Conservation (phyloP, 2,797 vertebrate genomes). For the Gallinago nigripennis region DNA sequence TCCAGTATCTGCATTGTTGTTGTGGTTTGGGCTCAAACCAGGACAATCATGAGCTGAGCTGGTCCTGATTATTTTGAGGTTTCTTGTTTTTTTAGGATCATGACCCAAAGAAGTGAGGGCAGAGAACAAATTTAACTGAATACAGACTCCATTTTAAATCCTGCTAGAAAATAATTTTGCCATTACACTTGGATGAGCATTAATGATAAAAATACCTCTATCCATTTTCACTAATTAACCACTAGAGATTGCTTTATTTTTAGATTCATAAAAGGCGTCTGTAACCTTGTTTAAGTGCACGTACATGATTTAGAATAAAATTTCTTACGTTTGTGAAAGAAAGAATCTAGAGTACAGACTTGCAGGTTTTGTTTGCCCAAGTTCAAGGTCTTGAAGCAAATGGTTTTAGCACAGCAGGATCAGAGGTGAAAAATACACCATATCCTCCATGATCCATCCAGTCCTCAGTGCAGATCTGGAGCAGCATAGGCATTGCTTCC, state of each 20-base stretch:
- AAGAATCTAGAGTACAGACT: background rate
- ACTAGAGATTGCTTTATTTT: constrained; percentile 62
- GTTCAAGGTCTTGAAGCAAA: background rate
- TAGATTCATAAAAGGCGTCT: constrained; percentile 24
- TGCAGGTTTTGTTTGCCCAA: background rate
- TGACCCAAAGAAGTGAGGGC: background rate
- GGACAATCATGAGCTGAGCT: background rate
- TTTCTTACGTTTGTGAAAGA: background rate
- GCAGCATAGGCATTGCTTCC: background rate
- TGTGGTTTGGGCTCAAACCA: background rate
- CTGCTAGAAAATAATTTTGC: constrained; percentile 2
- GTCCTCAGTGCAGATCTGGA: background rate
- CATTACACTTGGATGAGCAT: constrained; percentile 11
- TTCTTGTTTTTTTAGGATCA: background rate
- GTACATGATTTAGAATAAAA: constrained; percentile 2
- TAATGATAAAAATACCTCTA: constrained; percentile 47
- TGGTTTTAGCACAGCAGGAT: background rate
- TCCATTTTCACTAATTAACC: constrained; percentile 64
- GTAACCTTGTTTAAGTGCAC: constrained; percentile 39
- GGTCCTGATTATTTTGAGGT: background rate
- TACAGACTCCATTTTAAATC: background rate
- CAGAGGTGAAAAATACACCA: background rate
- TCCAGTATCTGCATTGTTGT: background rate
- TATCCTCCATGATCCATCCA: background rate
- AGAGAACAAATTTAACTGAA: background rate